phyloP scores from a whole-genome alignment of 1,140 invertebrate species.

The Hesperophylax magnus region DNA sequence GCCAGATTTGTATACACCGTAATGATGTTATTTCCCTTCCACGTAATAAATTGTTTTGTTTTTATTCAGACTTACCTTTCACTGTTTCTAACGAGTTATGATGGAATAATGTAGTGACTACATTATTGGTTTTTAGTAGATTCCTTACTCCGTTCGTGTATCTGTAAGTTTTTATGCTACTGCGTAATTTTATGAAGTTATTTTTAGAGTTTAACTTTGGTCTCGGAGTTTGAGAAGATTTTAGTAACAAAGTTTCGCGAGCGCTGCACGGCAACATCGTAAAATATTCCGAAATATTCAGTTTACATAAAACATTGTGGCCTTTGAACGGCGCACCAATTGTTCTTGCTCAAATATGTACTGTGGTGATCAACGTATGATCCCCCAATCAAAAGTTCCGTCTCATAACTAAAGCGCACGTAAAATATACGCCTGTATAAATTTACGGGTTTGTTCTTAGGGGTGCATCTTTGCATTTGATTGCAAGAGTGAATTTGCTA shows the following conservation, averaged over 20 bases:
- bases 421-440: slow-evolving; percentile 6
- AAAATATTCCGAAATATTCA: slow-evolving; percentile 2
- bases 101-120: no score
- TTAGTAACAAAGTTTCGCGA: no score
- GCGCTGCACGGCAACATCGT: not conserved
- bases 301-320: slow-evolving; percentile 3
- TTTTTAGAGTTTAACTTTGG: no score
- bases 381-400: slow-evolving; percentile 26
- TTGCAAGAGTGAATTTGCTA: not conserved
- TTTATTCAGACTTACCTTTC: not conserved
- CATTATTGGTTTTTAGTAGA: no score
- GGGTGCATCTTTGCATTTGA: not conserved
- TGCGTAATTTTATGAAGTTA: no score
- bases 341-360: slow-evolving; percentile 26
- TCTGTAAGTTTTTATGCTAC: no score
- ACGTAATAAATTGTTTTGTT: slow-evolving; percentile 24
- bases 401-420: not conserved
- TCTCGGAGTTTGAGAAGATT: no score
- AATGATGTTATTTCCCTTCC: slow-evolving; percentile 19
- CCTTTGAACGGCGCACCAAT: not conserved
- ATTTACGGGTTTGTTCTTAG: not conserved
- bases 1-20: slow-evolving; percentile 1
- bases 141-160: no score
- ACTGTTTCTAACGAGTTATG: not conserved
- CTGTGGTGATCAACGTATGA: slow-evolving; percentile 6